Percentiles rank a stretch among this genome's conserved stretches.
phyloP scores from a whole-genome alignment of 1,140 invertebrate genomes.

The Hycleus phaleratus region DNA sequence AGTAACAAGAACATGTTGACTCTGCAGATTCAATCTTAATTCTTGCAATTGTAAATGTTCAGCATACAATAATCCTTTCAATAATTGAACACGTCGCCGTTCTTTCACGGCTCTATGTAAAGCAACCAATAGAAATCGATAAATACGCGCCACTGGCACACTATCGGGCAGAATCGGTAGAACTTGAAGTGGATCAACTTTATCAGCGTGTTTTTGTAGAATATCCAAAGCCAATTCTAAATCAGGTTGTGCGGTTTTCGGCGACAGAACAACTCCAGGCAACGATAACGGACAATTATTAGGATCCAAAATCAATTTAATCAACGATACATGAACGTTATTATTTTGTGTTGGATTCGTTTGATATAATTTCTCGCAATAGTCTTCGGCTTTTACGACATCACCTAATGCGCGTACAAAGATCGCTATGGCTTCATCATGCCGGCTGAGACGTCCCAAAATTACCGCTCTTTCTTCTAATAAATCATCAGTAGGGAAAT shows the following conservation, averaged over 20 bases:
- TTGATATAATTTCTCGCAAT: constrained; percentile 68
- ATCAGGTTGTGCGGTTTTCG: constrained; percentile 57
- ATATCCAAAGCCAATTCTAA: constrained; percentile 68
- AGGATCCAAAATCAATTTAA: constrained; percentile 58
- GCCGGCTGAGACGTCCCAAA: constrained; percentile 80
- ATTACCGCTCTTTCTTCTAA: constrained; percentile 92
- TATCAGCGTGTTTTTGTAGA: constrained; percentile 71
- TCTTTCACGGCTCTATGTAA: constrained; percentile 65
- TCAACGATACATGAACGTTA: constrained; percentile 53
- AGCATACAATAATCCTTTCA: constrained; percentile 74
- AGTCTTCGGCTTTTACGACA: constrained; percentile 70
- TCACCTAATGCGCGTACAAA: constrained; percentile 80
- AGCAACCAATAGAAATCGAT: constrained; percentile 69
- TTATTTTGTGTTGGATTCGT: constrained; percentile 18
- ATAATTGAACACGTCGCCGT: constrained; percentile 63
- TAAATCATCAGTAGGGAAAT: constrained; percentile 78
- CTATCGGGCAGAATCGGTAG: constrained; percentile 67
- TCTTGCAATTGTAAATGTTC: constrained; percentile 77
- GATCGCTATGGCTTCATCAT: constrained; percentile 87
- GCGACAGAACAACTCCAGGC: constrained; percentile 47
- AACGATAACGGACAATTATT: constrained; percentile 42
- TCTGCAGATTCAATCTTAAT: constrained; percentile 69
- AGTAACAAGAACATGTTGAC: constrained; percentile 71
- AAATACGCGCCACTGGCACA: constrained; percentile 63
- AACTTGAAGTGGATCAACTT: constrained; percentile 69